phyloP scores from a whole-genome alignment of 1,140 invertebrate species.

The Metopolophium dirhodum region DNA sequence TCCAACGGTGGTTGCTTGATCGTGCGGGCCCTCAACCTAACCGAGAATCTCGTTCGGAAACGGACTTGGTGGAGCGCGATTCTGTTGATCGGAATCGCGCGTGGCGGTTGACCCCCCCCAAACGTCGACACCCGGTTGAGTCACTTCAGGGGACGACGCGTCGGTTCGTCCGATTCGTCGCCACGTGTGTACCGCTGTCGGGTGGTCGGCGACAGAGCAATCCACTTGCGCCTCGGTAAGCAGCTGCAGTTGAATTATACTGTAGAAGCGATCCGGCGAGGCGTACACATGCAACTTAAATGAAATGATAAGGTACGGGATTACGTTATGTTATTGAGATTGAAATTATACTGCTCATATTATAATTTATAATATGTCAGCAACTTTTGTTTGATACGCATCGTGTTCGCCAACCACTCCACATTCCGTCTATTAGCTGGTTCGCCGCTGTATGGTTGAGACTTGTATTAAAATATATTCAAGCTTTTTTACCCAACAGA shows the following conservation, averaged over 20 bases:
- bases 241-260: background rate
- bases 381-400: too few species aligned
- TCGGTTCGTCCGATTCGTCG: constrained; percentile 31
- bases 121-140: constrained; percentile 21
- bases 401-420: too few species aligned
- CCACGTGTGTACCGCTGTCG: background rate
- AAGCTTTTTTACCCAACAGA: too few species aligned
- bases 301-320: too few species aligned
- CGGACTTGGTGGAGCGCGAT: background rate
- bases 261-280: background rate
- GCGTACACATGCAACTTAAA: background rate
- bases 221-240: background rate
- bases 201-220: background rate
- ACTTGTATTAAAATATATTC: too few species aligned
- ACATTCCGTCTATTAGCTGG: too few species aligned
- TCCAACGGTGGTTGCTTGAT: background rate
- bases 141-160: background rate
- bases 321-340: too few species aligned
- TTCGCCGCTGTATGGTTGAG: too few species aligned
- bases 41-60: background rate
- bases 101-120: background rate
- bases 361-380: too few species aligned
- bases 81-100: background rate
- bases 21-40: background rate
- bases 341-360: too few species aligned